Evolutionary conservation across 2,113 vertebrate genomes (phyloP).

Genomic region (Xiphophorus maculatus): DNA sequence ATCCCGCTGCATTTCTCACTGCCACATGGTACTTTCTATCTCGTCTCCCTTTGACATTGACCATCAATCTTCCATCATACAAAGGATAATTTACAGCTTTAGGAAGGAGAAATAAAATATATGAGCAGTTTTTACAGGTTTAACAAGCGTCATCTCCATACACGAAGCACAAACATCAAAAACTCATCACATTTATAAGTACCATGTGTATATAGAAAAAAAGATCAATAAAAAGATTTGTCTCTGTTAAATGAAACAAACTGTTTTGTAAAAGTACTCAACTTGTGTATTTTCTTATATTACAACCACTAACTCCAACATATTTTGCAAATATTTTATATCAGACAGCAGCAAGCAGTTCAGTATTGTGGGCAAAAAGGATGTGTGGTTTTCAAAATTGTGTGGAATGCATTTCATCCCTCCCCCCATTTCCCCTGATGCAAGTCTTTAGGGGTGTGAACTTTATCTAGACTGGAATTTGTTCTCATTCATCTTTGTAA

Average conservation of each 20-base stretch:
- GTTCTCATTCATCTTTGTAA: not conserved
- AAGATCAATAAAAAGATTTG: no score
- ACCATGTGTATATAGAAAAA: no score
- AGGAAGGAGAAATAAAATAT: slow-evolving; percentile 26
- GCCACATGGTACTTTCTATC: slow-evolving; percentile 25
- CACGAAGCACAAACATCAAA: not conserved
- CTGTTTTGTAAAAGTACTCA: no score
- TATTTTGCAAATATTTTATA: no score
- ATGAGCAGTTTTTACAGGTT: slow-evolving; percentile 35
- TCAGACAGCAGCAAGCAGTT: no score
- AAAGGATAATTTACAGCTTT: slow-evolving; percentile 48
- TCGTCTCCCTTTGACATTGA: slow-evolving; percentile 25
- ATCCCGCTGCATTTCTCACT: slow-evolving; percentile 47
- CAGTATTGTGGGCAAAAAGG: no score
- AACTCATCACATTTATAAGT: not conserved
- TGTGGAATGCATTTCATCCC: no score
- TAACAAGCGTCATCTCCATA: slow-evolving; percentile 18
- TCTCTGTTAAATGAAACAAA: no score
- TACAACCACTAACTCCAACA: no score
- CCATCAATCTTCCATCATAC: slow-evolving; percentile 45
- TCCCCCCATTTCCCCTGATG: no score
- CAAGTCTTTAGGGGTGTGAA: not conserved
- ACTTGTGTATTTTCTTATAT: no score
- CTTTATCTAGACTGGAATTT: not conserved
- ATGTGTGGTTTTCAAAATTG: no score